phyloP scores from a whole-genome alignment of 1,140 invertebrate species.

The Scaptomyza graminum region DNA sequence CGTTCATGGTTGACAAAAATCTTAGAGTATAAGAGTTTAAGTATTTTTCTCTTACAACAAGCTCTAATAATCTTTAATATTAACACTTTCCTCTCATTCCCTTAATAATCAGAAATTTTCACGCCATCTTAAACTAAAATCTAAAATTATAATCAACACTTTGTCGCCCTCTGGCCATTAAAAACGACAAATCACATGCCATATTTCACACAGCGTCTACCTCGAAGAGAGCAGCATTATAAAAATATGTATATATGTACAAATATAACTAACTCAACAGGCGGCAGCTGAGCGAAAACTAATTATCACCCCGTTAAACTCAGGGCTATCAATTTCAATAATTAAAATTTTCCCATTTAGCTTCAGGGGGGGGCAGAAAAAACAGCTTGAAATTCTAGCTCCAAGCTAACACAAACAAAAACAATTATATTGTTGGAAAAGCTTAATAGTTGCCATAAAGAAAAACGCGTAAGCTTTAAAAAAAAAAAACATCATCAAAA shows the following conservation, averaged over 20 bases:
- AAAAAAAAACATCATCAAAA: neutral
- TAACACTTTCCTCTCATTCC: no score
- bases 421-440: constrained; percentile 52
- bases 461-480: constrained; percentile 37
- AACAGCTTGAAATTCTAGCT: constrained; percentile 44
- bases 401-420: neutral
- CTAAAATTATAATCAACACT: neutral
- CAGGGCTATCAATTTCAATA: constrained; percentile 63
- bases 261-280: constrained; percentile 12
- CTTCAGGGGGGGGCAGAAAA: constrained; percentile 10
- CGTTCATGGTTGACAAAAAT: no score
- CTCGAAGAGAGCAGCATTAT: neutral
- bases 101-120: neutral
- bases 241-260: constrained; percentile 9
- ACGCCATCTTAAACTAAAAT: no score
- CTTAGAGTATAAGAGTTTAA: no score
- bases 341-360: constrained; percentile 52
- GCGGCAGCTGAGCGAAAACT: constrained; percentile 40
- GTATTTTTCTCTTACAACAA: no score
- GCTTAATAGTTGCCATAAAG: constrained; percentile 55
- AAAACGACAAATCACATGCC: constrained; percentile 32
- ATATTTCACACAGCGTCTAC: constrained; percentile 25
- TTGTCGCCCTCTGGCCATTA: neutral
- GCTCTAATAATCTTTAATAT: no score
- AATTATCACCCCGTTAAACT: constrained; percentile 52